A percentile compares a stretch with the other conserved stretches of the same genome.
Evolutionary conservation across 2,888 invertebrate species (phyloP).

Genomic region (Cheilosia pagana): DNA sequence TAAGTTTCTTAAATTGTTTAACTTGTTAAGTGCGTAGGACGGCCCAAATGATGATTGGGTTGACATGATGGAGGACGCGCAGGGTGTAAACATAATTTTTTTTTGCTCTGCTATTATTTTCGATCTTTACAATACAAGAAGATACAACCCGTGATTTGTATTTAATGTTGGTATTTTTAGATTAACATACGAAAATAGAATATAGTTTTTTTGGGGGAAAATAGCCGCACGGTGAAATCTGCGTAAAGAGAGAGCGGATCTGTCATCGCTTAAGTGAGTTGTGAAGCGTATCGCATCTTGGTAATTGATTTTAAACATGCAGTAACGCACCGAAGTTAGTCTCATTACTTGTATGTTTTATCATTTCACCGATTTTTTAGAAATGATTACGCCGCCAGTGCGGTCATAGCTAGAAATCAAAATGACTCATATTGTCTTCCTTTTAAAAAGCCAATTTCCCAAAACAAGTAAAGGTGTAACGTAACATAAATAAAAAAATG

Average conservation of each 20-base stretch:
- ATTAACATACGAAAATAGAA: slow-evolving; percentile 64
- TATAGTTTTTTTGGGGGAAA: slow-evolving; percentile 57
- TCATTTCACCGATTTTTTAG: background rate
- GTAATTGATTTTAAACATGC: slow-evolving; percentile 29
- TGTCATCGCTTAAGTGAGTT: slow-evolving; percentile 18
- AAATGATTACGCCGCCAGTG: slow-evolving; percentile 28
- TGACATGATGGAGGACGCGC: slow-evolving; percentile 49
- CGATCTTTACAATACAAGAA: slow-evolving; percentile 60
- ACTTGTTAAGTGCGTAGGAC: slow-evolving; percentile 60
- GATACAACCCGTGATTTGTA: slow-evolving; percentile 71
- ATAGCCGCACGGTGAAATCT: slow-evolving; percentile 55
- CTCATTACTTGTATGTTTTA: slow-evolving; percentile 1
- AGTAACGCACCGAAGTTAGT: slow-evolving; percentile 28
- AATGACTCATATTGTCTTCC: slow-evolving; percentile 47
- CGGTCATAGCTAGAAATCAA: slow-evolving; percentile 1
- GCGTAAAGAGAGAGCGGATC: slow-evolving; percentile 48
- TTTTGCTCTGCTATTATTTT: slow-evolving; percentile 44
- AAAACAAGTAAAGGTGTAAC: slow-evolving; percentile 53
- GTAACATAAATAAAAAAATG: slow-evolving; percentile 2
- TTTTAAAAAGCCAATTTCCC: slow-evolving; percentile 26
- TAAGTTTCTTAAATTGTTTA: slow-evolving; percentile 51
- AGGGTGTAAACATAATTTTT: slow-evolving; percentile 65
- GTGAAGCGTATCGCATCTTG: slow-evolving; percentile 47
- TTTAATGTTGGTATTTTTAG: slow-evolving; percentile 66
- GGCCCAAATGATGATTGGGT: slow-evolving; percentile 33